Conservation (phyloP, 2,888 invertebrate species). For the Agrilus biguttatus region DNA sequence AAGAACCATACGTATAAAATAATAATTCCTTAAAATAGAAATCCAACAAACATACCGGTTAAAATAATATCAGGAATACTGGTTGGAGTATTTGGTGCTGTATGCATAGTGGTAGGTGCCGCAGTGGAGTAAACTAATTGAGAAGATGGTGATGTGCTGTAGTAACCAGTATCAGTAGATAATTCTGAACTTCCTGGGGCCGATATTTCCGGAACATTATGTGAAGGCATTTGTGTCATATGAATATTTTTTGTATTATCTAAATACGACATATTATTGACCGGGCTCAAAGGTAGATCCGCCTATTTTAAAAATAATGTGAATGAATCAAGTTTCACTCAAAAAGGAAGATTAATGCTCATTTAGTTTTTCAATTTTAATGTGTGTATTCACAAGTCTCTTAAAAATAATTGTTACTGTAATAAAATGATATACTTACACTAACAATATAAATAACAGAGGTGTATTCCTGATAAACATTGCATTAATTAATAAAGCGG, state of each 20-base stretch:
- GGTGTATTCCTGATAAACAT: too few relatives aligned
- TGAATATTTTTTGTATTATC: conserved; percentile 14
- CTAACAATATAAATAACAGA: too few relatives aligned
- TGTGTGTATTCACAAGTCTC: too few relatives aligned
- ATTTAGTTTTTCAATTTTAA: not conserved
- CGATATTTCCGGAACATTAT: conserved; percentile 19
- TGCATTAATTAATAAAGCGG: too few relatives aligned
- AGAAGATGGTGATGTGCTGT: conserved; percentile 43
- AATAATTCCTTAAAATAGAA: not conserved
- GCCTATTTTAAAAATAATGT: conserved; percentile 3
- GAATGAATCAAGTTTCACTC: not conserved
- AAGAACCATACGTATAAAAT: not conserved
- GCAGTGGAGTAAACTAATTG: conserved; percentile 37
- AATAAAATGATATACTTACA: too few relatives aligned
- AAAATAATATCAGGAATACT: conserved; percentile 71
- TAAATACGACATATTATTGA: conserved; percentile 17
- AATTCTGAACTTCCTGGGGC: conserved; percentile 18
- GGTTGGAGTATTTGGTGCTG: conserved; percentile 61
- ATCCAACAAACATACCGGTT: conserved; percentile 41
- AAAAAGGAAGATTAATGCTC: not conserved
- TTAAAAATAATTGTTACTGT: too few relatives aligned
- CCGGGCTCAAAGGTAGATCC: conserved; percentile 9
- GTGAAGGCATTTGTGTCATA: conserved; percentile 16
- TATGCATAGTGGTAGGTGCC: conserved; percentile 30
- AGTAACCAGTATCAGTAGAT: conserved; percentile 36